Conservation (phyloP, 2,797 vertebrate genomes). For the Urocyon cinereoargenteus region DNA sequence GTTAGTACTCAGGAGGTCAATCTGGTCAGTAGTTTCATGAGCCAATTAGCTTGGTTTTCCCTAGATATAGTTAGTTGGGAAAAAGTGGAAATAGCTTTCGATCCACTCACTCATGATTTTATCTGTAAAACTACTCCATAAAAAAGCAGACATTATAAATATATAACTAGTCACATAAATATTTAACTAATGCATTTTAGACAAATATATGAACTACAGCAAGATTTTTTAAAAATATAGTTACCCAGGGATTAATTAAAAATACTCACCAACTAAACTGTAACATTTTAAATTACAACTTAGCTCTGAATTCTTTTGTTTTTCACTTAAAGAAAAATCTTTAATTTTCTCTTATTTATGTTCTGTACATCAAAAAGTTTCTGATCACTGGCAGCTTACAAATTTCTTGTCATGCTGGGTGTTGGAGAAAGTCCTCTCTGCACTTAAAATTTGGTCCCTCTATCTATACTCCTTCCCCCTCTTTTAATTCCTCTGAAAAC, state of each 20-base stretch:
- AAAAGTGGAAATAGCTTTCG: constrained; percentile 51
- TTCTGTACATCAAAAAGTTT: constrained; percentile 3
- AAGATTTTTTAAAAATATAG: constrained; percentile 48
- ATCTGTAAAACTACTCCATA: constrained; percentile 48
- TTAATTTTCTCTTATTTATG: constrained; percentile 54
- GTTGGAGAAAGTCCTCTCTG: not conserved
- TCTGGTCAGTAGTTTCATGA: constrained; percentile 30
- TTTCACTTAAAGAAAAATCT: constrained; percentile 44
- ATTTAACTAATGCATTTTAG: constrained; percentile 68
- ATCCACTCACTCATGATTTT: not conserved
- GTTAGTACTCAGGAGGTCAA: not conserved
- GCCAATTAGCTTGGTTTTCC: constrained; percentile 42
- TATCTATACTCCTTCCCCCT: not conserved
- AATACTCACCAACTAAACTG: constrained; percentile 61
- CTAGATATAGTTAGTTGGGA: not conserved
- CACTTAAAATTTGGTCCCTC: not conserved
- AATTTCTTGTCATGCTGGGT: not conserved
- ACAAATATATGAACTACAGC: constrained; percentile 36
- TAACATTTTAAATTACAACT: constrained; percentile 50
- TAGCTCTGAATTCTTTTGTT: not conserved
- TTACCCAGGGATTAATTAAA: constrained; percentile 69
- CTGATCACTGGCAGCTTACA: not conserved
- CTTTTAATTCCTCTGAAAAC: not conserved
- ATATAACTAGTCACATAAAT: constrained; percentile 70
- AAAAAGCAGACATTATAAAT: constrained; percentile 65